Evolutionary conservation across 1,140 invertebrate species (phyloP), one percentile per base, ranked within the genome.

Genomic region (Leucophenga varia): DNA sequence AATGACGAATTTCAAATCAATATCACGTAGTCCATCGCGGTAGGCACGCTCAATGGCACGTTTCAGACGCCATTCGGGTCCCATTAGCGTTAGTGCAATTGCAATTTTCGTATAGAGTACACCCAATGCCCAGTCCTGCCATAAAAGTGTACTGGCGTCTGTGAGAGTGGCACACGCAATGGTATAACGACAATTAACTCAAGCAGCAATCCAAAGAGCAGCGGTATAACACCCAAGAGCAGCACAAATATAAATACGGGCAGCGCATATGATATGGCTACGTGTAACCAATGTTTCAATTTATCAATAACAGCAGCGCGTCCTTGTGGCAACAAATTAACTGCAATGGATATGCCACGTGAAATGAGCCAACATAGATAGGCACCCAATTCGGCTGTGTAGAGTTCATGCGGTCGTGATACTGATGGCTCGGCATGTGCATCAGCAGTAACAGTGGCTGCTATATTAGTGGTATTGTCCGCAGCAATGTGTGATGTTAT

Each of bases 101-200:
- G 95, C 89, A 47, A 98, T 98, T 80, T 99, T 99, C 2, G 94
- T 96, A 71, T 98, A 97, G 0, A 98, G 79, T 6, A 98, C 92
- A 9, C 97, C 96, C 4, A 98, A 78, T 0, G 94, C 94, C 95
- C 94, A 98, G 77, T 97, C 93, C 81, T 97, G 88, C 88, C 89
- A 91, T n/a, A 96, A 84, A 96, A 98, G 39, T 95, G 83, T 5
- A 98, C 86, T 0, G 96, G 95, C 13, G 93, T 94, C 76, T 98
- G 95, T 59, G 93, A 86, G 3, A 97, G 75, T 0, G 93, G 91
- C 8, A 98, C 93, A n/a, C 94, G 79, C 4, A 97, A 78, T 0
- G 95, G 95, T 4, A 95, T 88, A 10, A 98, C 89, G 13, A 98
- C 81, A 0, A 97, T 90, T 49, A 96, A 77, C 64, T 98, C 94